Evolutionary conservation across 2,113 vertebrate species (phyloP).

Genomic region (Pseudois nayaur): DNA sequence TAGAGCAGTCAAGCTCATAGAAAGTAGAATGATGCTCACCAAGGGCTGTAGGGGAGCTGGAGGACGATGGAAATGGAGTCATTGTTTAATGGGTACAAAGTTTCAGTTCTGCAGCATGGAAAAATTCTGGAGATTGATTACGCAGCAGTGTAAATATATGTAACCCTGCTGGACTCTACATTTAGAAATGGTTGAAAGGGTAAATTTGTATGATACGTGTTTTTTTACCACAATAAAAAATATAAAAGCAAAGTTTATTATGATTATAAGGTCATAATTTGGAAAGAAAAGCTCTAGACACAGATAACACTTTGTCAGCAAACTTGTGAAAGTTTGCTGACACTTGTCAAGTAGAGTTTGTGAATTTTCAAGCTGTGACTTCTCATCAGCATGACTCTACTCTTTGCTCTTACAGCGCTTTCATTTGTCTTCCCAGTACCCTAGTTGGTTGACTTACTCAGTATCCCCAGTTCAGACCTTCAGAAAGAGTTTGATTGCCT

Average conservation of each 20-base stretch:
- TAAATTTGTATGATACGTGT: neutral
- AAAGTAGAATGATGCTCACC: neutral
- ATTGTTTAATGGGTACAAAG: neutral
- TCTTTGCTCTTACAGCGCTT: too few relatives aligned
- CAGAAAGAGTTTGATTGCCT: neutral
- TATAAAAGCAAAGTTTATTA: neutral
- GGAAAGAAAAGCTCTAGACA: neutral
- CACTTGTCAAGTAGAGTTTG: too few relatives aligned
- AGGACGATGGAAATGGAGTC: neutral
- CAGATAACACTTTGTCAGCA: neutral
- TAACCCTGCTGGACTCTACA: neutral
- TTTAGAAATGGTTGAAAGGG: neutral
- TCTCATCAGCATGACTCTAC: too few relatives aligned
- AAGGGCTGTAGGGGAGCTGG: neutral
- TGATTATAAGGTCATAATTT: neutral
- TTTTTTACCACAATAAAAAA: neutral
- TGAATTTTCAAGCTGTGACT: too few relatives aligned
- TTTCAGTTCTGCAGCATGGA: neutral
- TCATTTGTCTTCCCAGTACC: neutral
- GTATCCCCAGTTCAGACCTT: neutral
- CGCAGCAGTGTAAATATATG: neutral
- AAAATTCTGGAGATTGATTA: neutral
- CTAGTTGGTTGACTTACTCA: neutral
- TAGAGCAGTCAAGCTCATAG: neutral
- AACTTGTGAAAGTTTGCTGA: neutral